Evolutionary conservation across 1,140 invertebrate species (phyloP), one percentile per base, ranked within the genome.

Genomic region (Aradophagus sp.): DNA sequence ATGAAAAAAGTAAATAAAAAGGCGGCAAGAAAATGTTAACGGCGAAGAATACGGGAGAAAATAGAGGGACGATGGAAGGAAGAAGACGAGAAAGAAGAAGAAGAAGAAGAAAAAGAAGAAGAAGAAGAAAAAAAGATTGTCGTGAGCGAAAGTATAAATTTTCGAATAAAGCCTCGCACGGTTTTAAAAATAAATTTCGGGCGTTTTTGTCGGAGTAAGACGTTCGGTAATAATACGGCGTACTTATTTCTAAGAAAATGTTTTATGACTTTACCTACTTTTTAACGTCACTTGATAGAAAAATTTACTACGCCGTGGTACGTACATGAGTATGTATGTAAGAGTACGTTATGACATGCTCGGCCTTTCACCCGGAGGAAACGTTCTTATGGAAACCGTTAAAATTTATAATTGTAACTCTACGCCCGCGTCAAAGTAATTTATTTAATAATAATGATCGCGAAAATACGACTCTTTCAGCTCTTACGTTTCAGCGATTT

Each of bases 211-310:
- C 39, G 2, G 10, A 41, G 34, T 27, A 68, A 68, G 65, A 61
- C 47, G 48, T 56, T 61, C 34, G 50, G 50, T 55, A 56, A 61
- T 69, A 61, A 69, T 61, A 61, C 56, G 56, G n/a, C 56, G 50
- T 15, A 55, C 56, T 69, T 61, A 61, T 69, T 61, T 69, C 35
- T 42, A 15, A 2, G 34, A 26, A 61, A 61, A 69, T 61, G 65
- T 69, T 69, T 69, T 69, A 69, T 48, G 65, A 50, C 56, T 69
- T 69, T 52, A 41, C 58, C 50, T 62, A 62, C 56, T 69, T 69
- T 69, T 62, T 69, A 62, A 62, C 66, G 66, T 62, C 56, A 61
- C 50, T 61, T 56, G 66, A 69, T 69, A 58, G 56, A 56, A 56
- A 69, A 69, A 69, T 69, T 69, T 62, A 69, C 56, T 69, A 48